Conservation (phyloP, 2,888 invertebrate genomes). For the Cordylochernes scorpioides region DNA sequence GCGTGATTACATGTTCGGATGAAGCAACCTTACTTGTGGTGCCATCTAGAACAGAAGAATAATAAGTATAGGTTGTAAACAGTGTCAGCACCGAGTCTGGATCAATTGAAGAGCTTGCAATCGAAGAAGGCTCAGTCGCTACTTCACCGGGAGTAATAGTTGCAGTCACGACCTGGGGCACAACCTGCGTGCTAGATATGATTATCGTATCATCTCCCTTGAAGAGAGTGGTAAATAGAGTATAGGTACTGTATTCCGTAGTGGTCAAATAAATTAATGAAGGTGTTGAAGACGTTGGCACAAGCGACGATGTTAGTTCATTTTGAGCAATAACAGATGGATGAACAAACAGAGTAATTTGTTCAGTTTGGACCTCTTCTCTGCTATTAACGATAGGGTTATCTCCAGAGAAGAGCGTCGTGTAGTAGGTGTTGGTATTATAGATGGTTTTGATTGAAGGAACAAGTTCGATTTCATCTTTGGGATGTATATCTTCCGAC, state of each 20-base stretch:
- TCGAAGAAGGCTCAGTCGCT: no score
- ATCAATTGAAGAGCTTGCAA: no score
- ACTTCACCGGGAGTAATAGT: constrained; percentile 8
- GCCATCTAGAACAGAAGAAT: constrained; percentile 49
- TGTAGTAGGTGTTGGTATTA: constrained; percentile 16
- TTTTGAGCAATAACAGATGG: constrained; percentile 15
- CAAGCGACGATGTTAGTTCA: constrained; percentile 8
- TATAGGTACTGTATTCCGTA: constrained; percentile 23
- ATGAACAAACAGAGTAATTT: no score
- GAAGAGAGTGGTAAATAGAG: constrained; percentile 44
- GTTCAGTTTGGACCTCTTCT: no score
- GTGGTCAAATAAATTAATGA: constrained; percentile 1
- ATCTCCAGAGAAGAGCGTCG: constrained; percentile 15
- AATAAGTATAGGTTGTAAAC: constrained; percentile 48
- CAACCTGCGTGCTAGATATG: constrained; percentile 12
- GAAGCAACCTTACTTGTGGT: constrained; percentile 24
- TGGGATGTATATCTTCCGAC: background rate
- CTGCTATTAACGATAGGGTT: constrained; percentile 13
- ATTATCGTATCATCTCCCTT: constrained; percentile 1
- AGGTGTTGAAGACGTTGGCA: constrained; percentile 2
- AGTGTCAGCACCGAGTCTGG: constrained; percentile 21
- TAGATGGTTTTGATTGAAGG: constrained; percentile 15
- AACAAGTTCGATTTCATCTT: constrained; percentile 8
- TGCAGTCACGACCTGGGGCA: constrained; percentile 11
- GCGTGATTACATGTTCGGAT: constrained; percentile 12